Evolutionary conservation across 2,888 invertebrate genomes (phyloP).

Genomic region (Siphonodentalium dalli): DNA sequence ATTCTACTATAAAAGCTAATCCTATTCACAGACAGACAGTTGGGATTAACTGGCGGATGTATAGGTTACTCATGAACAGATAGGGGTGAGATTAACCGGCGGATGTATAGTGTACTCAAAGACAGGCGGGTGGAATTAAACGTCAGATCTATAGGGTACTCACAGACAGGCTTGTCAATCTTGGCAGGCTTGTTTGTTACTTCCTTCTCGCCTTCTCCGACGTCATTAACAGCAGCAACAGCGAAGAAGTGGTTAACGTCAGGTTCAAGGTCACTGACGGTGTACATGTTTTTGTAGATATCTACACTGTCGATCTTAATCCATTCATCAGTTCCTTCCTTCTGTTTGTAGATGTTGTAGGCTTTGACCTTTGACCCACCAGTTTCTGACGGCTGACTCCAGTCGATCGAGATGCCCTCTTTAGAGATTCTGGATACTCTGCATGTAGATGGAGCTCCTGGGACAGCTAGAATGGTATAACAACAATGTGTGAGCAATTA

Average conservation of each 20-base stretch:
- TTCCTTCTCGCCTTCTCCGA: slow-evolving; percentile 47
- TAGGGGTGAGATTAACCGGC: no score
- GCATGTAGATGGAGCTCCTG: slow-evolving; percentile 40
- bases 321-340: slow-evolving; percentile 45
- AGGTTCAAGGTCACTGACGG: slow-evolving; percentile 42
- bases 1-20: no score
- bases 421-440: slow-evolving; percentile 34
- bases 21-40: no score
- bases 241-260: slow-evolving; percentile 60
- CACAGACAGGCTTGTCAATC: slow-evolving; percentile 51
- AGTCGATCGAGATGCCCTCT: slow-evolving; percentile 47
- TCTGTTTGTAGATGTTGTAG: slow-evolving; percentile 50
- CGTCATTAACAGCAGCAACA: slow-evolving; percentile 63
- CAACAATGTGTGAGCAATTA: no score
- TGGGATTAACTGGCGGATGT: no score
- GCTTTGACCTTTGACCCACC: slow-evolving; percentile 53
- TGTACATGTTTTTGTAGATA: slow-evolving; percentile 36
- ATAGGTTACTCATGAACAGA: no score
- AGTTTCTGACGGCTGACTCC: slow-evolving; percentile 62
- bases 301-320: slow-evolving; percentile 42
- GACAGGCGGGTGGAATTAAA: no score
- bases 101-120: no score
- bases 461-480: slow-evolving; percentile 37
- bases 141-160: slow-evolving; percentile 38
- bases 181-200: slow-evolving; percentile 41